These are phyloP conservation scores for Pipra filicauda DNA, from an alignment of 2,113 vertebrate species.

Conservation along the genomic window DNA sequence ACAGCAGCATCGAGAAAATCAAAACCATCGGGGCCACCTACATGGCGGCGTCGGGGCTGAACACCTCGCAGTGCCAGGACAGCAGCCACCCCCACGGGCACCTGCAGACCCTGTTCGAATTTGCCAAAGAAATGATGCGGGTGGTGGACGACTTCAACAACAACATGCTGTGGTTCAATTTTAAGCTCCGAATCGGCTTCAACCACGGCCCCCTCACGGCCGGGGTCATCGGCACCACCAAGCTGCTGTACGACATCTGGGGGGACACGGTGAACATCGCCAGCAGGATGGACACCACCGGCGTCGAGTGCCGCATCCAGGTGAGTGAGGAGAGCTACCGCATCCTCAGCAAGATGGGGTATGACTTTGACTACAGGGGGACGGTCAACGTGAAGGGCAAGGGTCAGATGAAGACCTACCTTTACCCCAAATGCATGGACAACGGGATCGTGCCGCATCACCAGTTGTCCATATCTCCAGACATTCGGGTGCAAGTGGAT, in stretches of 20 bases:
- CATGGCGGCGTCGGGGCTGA: slow-evolving; percentile 95
- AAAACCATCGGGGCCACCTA: slow-evolving; percentile 99
- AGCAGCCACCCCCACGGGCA: slow-evolving; percentile 84
- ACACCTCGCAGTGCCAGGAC: slow-evolving; percentile 84
- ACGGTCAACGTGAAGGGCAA: slow-evolving; percentile 99
- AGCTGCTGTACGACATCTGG: slow-evolving; percentile 97
- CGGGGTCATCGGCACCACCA: slow-evolving; percentile 97
- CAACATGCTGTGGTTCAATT: slow-evolving; percentile 98
- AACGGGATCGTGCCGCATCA: slow-evolving; percentile 84
- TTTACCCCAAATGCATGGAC: slow-evolving; percentile 90
- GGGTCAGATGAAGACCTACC: slow-evolving; percentile 99
- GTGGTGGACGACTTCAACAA: slow-evolving; percentile 99
- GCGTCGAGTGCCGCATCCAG: slow-evolving; percentile 95
- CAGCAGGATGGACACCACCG: slow-evolving; percentile 97
- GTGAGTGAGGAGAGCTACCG: slow-evolving; percentile 96
- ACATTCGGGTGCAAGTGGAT: slow-evolving; percentile 96
- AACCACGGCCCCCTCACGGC: slow-evolving; percentile 96
- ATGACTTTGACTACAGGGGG: slow-evolving; percentile 96
- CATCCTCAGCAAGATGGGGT: slow-evolving; percentile 89
- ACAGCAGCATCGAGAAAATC: slow-evolving; percentile 94
- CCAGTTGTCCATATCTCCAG: slow-evolving; percentile 88
- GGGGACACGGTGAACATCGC: slow-evolving; percentile 99
- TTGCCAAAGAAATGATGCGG: slow-evolving; percentile 97
- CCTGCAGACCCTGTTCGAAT: slow-evolving; percentile 91
- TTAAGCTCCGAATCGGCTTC: slow-evolving; percentile 94